Evolutionary conservation across 2,888 invertebrate genomes (phyloP), one percentile per base, ranked within the genome.

Genomic region (Drosophila hamatofila): DNA sequence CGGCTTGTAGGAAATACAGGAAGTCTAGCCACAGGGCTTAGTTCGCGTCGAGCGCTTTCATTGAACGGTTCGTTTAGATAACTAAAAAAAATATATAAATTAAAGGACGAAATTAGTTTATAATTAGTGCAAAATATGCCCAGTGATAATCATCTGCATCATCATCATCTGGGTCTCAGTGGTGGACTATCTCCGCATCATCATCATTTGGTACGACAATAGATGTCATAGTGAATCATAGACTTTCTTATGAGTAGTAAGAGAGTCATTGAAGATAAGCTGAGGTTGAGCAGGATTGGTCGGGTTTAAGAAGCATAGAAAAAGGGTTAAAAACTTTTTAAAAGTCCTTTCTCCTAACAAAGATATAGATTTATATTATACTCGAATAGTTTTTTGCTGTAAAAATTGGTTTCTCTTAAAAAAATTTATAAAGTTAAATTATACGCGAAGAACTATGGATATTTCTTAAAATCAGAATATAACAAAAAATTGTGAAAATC

Each of bases 141-240:
- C 49, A 81, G 80, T 58, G 89, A 91, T 66, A 87, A 88, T 70
- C 89, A 92, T 81, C 91, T 92, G 74, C 92, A 89, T 80, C 92
- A 91, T 52, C 92, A 92, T 77, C 89, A 89, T 54, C 73, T 86
- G 67, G 84, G 83, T 33, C 75, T 78, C n/a, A 75, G 78, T 44
- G 71, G 78, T 21, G 90, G 89, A 55, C 58, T 92, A 27, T 92
- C 93, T 23, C 91, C 92, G 21, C 92, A 92, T 82, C 93, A 92
- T 85, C 91, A 91, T 80, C 91, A 92, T 79, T 83, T 91, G 88
- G 92, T 93, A 90, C 67, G 80, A 9, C 4, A 27, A 18, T 2
- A 4, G 16, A 46, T 23, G 23, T 8, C 7, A 23, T 16, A 23
- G 44, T 23, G 21, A 44, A 23, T 16, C 16, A 8, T 8, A 7